A percentile compares a stretch with the other conserved stretches of the same genome.
Conservation (phyloP, 2,888 invertebrate genomes). For the Torymus texanus region DNA sequence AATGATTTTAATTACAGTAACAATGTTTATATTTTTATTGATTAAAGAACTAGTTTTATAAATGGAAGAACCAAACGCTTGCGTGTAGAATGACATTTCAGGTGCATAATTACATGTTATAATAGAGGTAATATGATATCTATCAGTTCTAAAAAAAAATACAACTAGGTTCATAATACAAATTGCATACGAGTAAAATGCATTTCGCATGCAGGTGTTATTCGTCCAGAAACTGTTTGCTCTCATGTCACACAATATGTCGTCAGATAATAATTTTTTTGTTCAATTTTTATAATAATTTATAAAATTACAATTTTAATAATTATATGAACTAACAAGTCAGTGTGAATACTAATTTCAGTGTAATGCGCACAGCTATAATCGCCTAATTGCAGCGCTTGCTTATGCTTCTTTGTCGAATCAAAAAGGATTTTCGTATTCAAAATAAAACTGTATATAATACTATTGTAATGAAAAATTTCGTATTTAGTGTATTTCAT, state of each 20-base stretch:
- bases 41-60: slow-evolving; percentile 34
- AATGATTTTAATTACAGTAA: neutral
- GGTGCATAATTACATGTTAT: slow-evolving; percentile 25
- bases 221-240: slow-evolving; percentile 17
- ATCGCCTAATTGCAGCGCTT: slow-evolving; percentile 39
- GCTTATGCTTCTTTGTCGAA: slow-evolving; percentile 53
- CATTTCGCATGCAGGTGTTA: slow-evolving; percentile 36
- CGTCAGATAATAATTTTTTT: slow-evolving; percentile 5
- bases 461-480: neutral
- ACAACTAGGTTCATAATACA: slow-evolving; percentile 4
- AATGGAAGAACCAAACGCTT: slow-evolving; percentile 20
- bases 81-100: slow-evolving; percentile 49
- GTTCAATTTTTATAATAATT: slow-evolving; percentile 10
- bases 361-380: slow-evolving; percentile 34
- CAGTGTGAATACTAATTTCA: slow-evolving; percentile 28
- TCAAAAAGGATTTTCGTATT: slow-evolving; percentile 53
- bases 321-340: neutral
- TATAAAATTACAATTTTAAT: neutral
- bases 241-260: slow-evolving; percentile 15
- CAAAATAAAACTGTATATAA: neutral
- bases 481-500: slow-evolving; percentile 1
- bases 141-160: slow-evolving; percentile 36
- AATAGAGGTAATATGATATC: slow-evolving; percentile 29
- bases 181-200: slow-evolving; percentile 15
- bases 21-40: slow-evolving; percentile 33